Evolutionary conservation across 2,797 vertebrate genomes (phyloP).

Genomic region (Alosa sapidissima): DNA sequence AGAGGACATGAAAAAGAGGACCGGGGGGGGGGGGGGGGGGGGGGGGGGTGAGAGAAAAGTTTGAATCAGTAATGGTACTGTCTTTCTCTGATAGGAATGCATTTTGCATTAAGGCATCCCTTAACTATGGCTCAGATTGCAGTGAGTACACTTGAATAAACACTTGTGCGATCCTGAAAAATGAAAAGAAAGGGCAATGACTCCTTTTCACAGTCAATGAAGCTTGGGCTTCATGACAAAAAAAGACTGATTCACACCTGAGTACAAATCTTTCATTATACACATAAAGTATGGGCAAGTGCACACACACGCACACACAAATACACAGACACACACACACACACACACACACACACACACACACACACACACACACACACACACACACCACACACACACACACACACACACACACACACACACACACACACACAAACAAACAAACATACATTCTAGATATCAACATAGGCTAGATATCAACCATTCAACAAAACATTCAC

Average conservation of each 20-base stretch:
- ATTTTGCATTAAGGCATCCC: background rate
- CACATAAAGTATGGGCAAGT: background rate
- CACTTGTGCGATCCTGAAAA: background rate
- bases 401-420: background rate
- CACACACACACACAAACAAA: no score
- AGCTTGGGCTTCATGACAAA: background rate
- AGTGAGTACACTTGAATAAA: background rate
- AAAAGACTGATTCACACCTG: slow-evolving; percentile 6
- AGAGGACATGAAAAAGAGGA: background rate
- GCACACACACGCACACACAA: background rate
- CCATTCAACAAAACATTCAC: background rate
- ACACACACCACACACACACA: no score
- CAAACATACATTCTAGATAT: background rate
- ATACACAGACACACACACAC: background rate
- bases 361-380: background rate
- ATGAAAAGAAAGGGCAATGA: background rate
- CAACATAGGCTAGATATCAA: background rate
- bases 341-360: background rate
- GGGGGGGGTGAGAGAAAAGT: background rate
- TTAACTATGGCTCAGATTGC: background rate
- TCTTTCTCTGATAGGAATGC: background rate
- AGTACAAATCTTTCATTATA: background rate
- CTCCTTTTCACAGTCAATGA: background rate
- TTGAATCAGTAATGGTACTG: background rate
- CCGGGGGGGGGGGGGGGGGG: no score